Evolutionary conservation across 2,113 vertebrate species (phyloP).

Genomic region (Podocnemis expansa): DNA sequence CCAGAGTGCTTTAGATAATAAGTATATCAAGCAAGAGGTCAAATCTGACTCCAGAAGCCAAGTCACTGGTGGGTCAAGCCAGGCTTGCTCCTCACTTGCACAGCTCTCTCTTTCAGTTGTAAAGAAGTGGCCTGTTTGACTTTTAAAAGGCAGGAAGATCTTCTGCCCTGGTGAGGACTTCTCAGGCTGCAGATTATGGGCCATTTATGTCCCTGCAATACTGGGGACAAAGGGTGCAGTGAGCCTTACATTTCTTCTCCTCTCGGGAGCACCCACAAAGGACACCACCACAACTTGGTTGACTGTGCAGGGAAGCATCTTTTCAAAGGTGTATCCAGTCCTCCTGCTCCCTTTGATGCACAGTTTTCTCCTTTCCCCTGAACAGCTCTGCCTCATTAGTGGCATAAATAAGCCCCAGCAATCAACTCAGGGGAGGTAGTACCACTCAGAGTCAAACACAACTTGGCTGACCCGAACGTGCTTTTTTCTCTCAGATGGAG

Average conservation of each 20-base stretch:
- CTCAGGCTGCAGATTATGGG: background rate
- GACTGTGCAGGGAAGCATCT: background rate
- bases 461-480: background rate
- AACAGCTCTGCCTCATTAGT: fast-evolving
- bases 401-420: background rate
- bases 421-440: background rate
- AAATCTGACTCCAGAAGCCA: background rate
- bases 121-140: background rate
- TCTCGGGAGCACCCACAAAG: background rate
- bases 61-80: background rate
- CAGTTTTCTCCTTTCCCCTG: background rate
- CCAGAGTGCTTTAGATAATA: background rate
- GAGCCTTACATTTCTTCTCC: background rate
- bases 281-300: background rate
- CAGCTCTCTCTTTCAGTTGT: background rate
- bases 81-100: background rate
- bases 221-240: background rate
- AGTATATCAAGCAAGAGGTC: background rate
- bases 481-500: background rate
- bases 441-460: background rate
- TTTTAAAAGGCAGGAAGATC: background rate
- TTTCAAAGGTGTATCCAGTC: background rate
- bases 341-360: background rate
- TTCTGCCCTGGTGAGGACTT: background rate
- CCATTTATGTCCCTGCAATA: background rate